Evolutionary conservation across 2,888 invertebrate species (phyloP).

Genomic region (Antitype chi): DNA sequence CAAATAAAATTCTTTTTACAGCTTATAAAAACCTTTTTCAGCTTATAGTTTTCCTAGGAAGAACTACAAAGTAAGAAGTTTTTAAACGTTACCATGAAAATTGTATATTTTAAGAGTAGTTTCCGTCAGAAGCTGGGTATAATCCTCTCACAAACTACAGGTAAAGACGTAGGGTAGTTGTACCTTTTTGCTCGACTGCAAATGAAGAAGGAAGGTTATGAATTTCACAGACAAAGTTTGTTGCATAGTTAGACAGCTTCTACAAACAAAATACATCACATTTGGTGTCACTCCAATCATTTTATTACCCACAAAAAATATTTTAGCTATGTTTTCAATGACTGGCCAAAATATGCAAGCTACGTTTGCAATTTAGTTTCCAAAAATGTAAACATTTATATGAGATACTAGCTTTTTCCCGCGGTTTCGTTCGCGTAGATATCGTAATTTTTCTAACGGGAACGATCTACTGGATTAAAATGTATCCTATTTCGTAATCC

Average conservation of each 20-base stretch:
- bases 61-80: slow-evolving; percentile 1
- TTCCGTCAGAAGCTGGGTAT: not conserved
- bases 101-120: slow-evolving; percentile 3
- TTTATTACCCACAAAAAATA: not conserved
- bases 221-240: not conserved
- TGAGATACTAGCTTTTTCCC: too few relatives aligned
- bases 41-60: slow-evolving; percentile 1
- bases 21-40: slow-evolving; percentile 5
- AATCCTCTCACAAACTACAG: not conserved
- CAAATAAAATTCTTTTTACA: slow-evolving; percentile 21
- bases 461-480: too few relatives aligned
- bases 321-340: not conserved
- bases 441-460: too few relatives aligned
- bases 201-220: not conserved
- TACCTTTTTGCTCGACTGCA: not conserved
- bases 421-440: too few relatives aligned
- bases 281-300: not conserved
- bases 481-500: too few relatives aligned
- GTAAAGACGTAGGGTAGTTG: not conserved
- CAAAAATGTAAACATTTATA: not conserved
- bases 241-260: not conserved
- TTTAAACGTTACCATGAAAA: not conserved
- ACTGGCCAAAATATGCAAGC: not conserved
- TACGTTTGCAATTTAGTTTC: not conserved
- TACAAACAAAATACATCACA: not conserved